Evolutionary conservation across 2,888 invertebrate genomes (phyloP).

Genomic region (Parapristionchus giblindavisi): DNA sequence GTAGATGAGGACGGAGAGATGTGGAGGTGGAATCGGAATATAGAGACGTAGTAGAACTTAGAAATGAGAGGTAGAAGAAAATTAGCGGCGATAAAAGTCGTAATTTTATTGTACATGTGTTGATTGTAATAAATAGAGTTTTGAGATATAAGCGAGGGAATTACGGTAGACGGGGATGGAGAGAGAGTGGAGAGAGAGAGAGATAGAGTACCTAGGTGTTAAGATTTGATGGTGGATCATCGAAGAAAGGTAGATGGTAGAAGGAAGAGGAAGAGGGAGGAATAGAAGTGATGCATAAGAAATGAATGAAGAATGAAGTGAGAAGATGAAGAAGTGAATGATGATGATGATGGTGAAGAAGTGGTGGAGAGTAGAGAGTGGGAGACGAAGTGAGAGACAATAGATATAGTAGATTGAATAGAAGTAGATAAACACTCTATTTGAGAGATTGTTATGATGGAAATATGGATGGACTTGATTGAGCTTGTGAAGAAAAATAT

Average conservation of each 20-base stretch:
- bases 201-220: background rate
- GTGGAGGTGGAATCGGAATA: constrained; percentile 8
- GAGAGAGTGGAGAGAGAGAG: background rate
- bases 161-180: background rate
- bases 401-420: background rate
- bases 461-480: too few relatives aligned
- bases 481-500: too few relatives aligned
- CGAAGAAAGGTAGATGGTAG: background rate
- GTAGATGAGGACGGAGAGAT: background rate
- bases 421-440: background rate
- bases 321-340: constrained; percentile 13
- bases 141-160: background rate
- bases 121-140: too few relatives aligned
- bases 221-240: background rate
- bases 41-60: background rate
- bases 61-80: background rate
- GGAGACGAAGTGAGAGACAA: background rate
- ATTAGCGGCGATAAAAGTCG: too few relatives aligned
- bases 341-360: background rate
- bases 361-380: constrained; percentile 14
- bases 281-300: constrained; percentile 15
- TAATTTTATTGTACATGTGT: too few relatives aligned
- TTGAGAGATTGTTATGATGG: too few relatives aligned
- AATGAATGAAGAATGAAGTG: constrained; percentile 2
- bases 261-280: background rate